phyloP scores from a whole-genome alignment of 2,797 vertebrate species.

The Chromobotia macracanthus region DNA sequence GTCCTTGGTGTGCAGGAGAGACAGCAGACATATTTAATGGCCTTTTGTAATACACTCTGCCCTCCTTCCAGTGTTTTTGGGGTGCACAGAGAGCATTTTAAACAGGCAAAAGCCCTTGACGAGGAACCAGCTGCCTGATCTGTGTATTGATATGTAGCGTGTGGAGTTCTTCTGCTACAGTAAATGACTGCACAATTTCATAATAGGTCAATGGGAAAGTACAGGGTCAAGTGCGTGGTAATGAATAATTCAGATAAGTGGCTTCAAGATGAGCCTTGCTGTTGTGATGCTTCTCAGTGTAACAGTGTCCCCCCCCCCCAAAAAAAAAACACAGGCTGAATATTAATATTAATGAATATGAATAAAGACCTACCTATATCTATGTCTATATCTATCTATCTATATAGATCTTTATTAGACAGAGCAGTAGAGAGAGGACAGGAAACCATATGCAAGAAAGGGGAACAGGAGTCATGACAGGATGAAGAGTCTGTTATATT shows the following conservation, averaged over 20 bases:
- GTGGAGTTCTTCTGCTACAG: slow-evolving; percentile 39
- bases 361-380: too few species aligned
- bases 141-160: slow-evolving; percentile 48
- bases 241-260: slow-evolving; percentile 50
- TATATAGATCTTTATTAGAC: too few species aligned
- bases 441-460: too few species aligned
- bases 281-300: slow-evolving; percentile 7
- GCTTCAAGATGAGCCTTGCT: slow-evolving; percentile 1
- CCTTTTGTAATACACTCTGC: slow-evolving; percentile 41
- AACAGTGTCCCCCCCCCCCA: background rate
- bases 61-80: slow-evolving; percentile 41
- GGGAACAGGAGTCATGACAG: too few species aligned
- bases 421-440: too few species aligned
- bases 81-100: slow-evolving; percentile 42
- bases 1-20: slow-evolving; percentile 40
- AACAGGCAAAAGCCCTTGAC: slow-evolving; percentile 49
- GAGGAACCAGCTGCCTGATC: slow-evolving; percentile 46
- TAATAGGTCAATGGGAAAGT: slow-evolving; percentile 46
- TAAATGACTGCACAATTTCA: slow-evolving; percentile 37
- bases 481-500: too few species aligned
- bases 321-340: background rate
- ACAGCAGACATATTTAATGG: slow-evolving; percentile 43
- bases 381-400: too few species aligned
- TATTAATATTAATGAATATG: background rate
- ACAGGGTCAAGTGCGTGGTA: slow-evolving; percentile 5